These are phyloP conservation scores for Anguilla anguilla DNA, from an alignment of 2,797 vertebrate species.

Conservation along the genomic window DNA sequence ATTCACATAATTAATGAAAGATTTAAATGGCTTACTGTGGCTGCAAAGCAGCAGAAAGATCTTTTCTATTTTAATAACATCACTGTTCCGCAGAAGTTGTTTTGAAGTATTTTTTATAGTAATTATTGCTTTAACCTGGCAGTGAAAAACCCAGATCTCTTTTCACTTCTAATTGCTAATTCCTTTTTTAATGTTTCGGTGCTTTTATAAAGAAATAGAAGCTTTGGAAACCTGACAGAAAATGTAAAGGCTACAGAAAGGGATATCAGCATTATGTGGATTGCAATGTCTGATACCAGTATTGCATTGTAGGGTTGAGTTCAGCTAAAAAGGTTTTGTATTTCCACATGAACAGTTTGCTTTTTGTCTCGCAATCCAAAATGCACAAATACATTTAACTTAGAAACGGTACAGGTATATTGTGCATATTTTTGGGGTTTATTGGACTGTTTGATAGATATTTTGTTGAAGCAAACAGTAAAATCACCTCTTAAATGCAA, in stretches of 20 bases:
- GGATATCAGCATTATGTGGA: not conserved
- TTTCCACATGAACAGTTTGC: not conserved
- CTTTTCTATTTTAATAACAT: not conserved
- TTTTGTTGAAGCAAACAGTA: not conserved
- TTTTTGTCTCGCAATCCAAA: not conserved
- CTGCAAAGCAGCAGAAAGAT: not conserved
- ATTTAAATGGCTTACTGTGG: not conserved
- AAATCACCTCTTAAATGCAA: not conserved
- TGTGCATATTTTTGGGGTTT: not conserved
- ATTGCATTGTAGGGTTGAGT: not conserved
- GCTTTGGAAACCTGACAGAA: not conserved
- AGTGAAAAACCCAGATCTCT: not conserved
- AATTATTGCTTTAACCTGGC: not conserved
- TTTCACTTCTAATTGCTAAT: not conserved
- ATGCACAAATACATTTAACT: not conserved
- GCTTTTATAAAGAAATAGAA: not conserved
- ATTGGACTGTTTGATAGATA: not conserved
- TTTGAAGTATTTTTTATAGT: not conserved
- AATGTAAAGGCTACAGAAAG: not conserved
- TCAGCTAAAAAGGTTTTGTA: not conserved
- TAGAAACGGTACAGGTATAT: not conserved
- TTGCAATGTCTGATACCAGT: not conserved
- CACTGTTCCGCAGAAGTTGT: not conserved
- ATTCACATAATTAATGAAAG: slow-evolving; percentile 34
- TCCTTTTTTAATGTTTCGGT: not conserved